These are phyloP conservation scores for Furcula furcula DNA, from an alignment of 2,888 invertebrate species.

Conservation along the genomic window DNA sequence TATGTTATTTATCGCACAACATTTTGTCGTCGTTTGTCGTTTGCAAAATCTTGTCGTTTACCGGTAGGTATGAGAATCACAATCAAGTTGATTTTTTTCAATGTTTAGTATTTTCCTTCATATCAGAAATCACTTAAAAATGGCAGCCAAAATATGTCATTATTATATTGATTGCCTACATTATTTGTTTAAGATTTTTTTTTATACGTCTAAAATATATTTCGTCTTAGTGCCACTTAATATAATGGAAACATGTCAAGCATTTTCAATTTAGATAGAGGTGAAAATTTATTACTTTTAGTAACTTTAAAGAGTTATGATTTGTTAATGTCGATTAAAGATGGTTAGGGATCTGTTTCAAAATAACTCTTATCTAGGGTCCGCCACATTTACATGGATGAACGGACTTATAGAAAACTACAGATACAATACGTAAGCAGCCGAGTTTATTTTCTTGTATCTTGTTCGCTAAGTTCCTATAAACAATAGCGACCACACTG, in stretches of 20 bases:
- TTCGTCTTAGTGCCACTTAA: conserved; percentile 2
- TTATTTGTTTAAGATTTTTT: neutral
- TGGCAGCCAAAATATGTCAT: neutral
- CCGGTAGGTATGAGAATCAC: no score
- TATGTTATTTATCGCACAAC: no score
- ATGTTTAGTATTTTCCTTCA: no score
- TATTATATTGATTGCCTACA: no score
- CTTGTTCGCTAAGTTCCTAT: no score
- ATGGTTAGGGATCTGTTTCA: conserved; percentile 7
- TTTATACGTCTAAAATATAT: neutral
- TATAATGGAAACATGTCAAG: conserved; percentile 9
- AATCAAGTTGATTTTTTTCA: no score
- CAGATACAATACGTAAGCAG: no score
- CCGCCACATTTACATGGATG: neutral
- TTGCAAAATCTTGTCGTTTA: no score
- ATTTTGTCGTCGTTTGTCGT: no score
- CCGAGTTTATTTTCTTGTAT: no score
- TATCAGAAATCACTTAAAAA: neutral
- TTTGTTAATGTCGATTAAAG: conserved; percentile 7
- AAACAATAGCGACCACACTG: no score
- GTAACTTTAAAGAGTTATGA: conserved; percentile 5
- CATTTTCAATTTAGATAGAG: conserved; percentile 8
- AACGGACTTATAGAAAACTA: no score
- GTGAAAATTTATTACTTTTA: conserved; percentile 7
- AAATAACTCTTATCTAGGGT: conserved; percentile 5